Percentiles rank a stretch among this genome's conserved stretches.
phyloP scores from a whole-genome alignment of 2,888 invertebrate species.

The Teleogryllus oceanicus region DNA sequence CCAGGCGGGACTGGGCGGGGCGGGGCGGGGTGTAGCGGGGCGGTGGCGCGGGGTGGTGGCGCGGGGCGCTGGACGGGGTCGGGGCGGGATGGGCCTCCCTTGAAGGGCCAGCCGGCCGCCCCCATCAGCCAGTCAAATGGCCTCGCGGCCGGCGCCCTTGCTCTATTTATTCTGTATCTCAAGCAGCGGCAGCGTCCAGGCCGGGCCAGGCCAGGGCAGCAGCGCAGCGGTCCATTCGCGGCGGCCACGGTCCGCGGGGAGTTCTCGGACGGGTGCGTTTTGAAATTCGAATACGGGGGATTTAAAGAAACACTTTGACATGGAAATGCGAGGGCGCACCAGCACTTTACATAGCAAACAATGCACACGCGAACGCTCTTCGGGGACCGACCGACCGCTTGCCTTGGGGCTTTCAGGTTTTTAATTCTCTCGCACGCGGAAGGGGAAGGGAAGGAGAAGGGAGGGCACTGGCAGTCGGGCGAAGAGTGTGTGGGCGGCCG shows the following conservation, averaged over 20 bases:
- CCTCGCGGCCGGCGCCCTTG: not conserved
- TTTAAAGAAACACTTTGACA: conserved; percentile 18
- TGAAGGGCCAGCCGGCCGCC: not conserved
- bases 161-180: not conserved
- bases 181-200: not conserved
- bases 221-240: not conserved
- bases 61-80: no score
- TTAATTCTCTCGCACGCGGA: not conserved
- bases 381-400: not conserved
- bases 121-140: not conserved
- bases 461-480: no score
- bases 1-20: no score
- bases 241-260: not conserved
- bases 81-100: not conserved
- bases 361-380: not conserved
- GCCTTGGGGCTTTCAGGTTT: not conserved
- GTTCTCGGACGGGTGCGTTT: not conserved
- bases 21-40: no score
- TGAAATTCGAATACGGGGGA: conserved; percentile 9
- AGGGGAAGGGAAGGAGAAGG: not conserved
- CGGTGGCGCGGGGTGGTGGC: no score
- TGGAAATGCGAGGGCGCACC: not conserved
- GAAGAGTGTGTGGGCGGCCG: no score
- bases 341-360: conserved; percentile 18
- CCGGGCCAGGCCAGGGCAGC: no score